Conservation (phyloP, 2,888 invertebrate genomes). For the Mactromeris polynyma region DNA sequence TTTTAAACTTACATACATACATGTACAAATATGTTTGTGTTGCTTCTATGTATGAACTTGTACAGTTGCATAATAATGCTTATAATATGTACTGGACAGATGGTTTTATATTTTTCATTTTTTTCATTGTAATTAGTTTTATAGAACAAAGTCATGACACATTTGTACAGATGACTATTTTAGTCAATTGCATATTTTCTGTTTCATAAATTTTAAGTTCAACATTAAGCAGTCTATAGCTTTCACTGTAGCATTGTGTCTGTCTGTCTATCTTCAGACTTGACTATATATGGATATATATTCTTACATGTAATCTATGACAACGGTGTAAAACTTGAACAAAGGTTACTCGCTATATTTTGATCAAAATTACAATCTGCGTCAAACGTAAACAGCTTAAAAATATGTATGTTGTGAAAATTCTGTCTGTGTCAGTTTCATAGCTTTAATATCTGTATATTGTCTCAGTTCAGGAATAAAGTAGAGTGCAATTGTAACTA, state of each 20-base stretch:
- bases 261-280: background rate
- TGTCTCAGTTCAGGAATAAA: no score
- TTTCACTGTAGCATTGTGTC: background rate
- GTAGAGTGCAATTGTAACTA: no score
- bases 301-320: no score
- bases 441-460: no score
- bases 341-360: no score
- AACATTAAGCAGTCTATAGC: background rate
- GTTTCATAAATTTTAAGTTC: background rate
- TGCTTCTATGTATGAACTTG: background rate
- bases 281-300: no score
- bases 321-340: no score
- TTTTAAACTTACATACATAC: background rate
- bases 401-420: no score
- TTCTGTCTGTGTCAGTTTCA: no score
- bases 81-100: background rate
- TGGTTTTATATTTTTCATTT: background rate
- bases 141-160: slow-evolving; percentile 18
- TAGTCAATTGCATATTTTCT: background rate
- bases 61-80: background rate
- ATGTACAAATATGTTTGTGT: background rate
- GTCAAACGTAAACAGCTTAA: no score
- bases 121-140: background rate
- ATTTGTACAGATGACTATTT: background rate
- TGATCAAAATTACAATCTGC: no score